Evolutionary conservation across 2,888 invertebrate species (phyloP).

Genomic region (Apamea monoglypha): DNA sequence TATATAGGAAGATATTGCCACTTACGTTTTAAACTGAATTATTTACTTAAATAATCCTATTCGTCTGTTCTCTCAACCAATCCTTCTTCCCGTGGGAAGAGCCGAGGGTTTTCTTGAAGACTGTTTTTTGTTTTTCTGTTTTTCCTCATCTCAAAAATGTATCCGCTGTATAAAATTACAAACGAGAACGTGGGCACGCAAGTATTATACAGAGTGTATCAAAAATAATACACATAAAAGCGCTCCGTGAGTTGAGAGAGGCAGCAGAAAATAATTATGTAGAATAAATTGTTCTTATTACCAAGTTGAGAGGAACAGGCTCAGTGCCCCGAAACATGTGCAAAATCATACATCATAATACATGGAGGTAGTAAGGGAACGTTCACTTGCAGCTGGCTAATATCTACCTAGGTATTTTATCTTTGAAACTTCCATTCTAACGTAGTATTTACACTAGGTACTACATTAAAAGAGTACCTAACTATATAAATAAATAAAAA

Average conservation of each 20-base stretch:
- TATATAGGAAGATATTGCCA: not conserved
- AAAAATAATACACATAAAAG: conserved; percentile 67
- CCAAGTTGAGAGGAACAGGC: conserved; percentile 71
- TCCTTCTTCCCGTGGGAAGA: not conserved
- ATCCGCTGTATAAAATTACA: not conserved
- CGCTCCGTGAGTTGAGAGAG: conserved; percentile 60
- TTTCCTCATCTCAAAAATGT: conserved; percentile 26
- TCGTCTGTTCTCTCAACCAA: not conserved
- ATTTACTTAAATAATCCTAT: conserved; percentile 10
- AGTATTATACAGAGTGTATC: conserved; percentile 22
- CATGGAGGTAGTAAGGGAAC: conserved; percentile 64
- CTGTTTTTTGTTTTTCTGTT: not conserved
- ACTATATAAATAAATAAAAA: too few relatives aligned
- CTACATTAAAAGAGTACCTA: too few relatives aligned
- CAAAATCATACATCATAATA: conserved; percentile 71
- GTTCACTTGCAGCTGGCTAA: conserved; percentile 16
- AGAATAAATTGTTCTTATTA: conserved; percentile 77
- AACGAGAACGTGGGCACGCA: not conserved
- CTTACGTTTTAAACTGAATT: conserved; percentile 11
- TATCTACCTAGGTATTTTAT: not conserved
- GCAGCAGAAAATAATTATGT: conserved; percentile 73
- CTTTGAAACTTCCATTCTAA: not conserved
- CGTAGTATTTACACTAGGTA: too few relatives aligned
- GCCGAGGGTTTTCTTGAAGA: conserved; percentile 16
- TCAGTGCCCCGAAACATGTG: conserved; percentile 64